These are phyloP conservation scores for Cyclargus thomasi DNA, from an alignment of 1,140 invertebrate genomes.

Conservation along the genomic window DNA sequence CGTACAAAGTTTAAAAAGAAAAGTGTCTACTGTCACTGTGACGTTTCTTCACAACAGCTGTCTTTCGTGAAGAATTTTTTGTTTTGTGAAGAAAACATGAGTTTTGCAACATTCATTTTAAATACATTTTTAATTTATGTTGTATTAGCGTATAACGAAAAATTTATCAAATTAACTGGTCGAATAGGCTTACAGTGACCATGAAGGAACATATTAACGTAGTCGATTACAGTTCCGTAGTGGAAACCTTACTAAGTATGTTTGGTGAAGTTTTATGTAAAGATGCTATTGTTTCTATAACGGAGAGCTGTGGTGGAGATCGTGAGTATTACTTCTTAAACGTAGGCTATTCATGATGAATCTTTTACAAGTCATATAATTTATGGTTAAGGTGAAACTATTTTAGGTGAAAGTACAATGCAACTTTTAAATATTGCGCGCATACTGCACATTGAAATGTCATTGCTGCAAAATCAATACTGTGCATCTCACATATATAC, in stretches of 20 bases:
- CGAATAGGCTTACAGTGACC: conserved; percentile 7
- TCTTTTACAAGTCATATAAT: not conserved
- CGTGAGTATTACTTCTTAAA: conserved; percentile 41
- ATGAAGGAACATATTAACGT: conserved; percentile 27
- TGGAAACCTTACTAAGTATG: conserved; percentile 44
- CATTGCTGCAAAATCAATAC: conserved; percentile 6
- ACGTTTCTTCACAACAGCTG: not conserved
- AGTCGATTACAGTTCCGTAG: conserved; percentile 33
- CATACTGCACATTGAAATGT: not conserved
- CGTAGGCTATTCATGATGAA: not conserved
- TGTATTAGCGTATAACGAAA: not conserved
- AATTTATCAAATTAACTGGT: not conserved
- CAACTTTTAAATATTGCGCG: conserved; percentile 19
- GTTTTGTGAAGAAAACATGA: conserved; percentile 10
- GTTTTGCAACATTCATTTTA: not conserved
- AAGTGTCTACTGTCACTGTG: not conserved
- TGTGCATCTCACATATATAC: not conserved
- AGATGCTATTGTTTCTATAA: conserved; percentile 45
- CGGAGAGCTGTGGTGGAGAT: conserved; percentile 50
- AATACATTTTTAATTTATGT: conserved; percentile 5
- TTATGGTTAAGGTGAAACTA: not conserved
- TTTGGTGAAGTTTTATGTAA: conserved; percentile 45
- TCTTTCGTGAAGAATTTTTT: not conserved
- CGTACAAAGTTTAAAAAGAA: too few species aligned
- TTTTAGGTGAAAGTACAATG: not conserved